Evolutionary conservation across 2,797 vertebrate genomes (phyloP).

Genomic region (Gallinago nigripennis): DNA sequence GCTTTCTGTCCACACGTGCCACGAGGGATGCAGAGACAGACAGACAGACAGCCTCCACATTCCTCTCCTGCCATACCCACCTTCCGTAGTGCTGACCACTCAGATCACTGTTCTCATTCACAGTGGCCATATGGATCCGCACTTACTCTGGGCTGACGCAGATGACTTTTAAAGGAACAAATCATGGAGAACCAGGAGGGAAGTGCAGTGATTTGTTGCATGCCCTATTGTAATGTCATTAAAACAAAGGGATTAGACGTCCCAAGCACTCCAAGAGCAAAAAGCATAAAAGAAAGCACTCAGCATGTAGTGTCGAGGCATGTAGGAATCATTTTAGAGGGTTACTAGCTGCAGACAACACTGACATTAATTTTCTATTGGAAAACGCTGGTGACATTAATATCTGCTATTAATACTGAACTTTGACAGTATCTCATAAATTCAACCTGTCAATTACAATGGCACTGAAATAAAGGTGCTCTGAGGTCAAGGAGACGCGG

Average conservation of each 20-base stretch:
- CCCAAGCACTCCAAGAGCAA: neutral
- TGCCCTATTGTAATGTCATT: conserved; percentile 13
- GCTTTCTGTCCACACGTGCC: neutral
- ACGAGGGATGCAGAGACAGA: neutral
- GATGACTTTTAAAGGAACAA: neutral
- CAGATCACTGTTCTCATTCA: neutral
- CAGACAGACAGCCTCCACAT: neutral
- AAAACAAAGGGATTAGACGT: conserved; percentile 22
- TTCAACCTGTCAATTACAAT: conserved; percentile 65
- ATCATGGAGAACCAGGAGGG: neutral
- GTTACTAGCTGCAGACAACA: conserved; percentile 27
- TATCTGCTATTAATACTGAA: conserved; percentile 72
- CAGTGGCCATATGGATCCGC: neutral
- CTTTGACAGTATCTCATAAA: conserved; percentile 67
- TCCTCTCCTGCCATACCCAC: neutral
- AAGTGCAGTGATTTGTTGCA: neutral
- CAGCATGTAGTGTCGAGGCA: neutral
- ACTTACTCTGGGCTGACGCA: neutral
- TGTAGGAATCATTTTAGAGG: conserved; percentile 34
- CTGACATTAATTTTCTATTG: conserved; percentile 51
- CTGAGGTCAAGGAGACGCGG: conserved; percentile 70
- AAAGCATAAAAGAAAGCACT: conserved; percentile 29
- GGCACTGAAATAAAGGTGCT: conserved; percentile 72
- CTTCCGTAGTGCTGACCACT: neutral
- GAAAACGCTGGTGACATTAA: conserved; percentile 70